Evolutionary conservation across 2,113 vertebrate species (phyloP).

Genomic region (Delphinapterus leucas): DNA sequence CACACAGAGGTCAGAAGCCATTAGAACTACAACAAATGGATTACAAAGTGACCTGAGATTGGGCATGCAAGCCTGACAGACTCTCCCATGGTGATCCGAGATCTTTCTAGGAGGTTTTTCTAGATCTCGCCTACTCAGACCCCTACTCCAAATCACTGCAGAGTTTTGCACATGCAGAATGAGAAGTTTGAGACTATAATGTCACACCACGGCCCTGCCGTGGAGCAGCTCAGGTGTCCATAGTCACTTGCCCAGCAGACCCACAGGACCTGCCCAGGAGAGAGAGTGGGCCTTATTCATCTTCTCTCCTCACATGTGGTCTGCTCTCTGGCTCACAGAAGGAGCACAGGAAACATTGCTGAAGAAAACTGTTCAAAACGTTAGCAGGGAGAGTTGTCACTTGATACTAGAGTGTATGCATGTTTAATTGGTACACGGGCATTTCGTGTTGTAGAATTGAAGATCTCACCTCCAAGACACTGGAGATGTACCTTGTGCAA

Average conservation of each 20-base stretch:
- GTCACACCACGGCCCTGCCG: not conserved
- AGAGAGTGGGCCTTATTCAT: not conserved
- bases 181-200: not conserved
- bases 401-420: not conserved
- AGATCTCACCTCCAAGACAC: not conserved
- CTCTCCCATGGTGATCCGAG: not conserved
- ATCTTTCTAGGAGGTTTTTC: slow-evolving; percentile 29
- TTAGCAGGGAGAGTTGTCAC: not conserved
- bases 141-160: not conserved
- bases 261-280: not conserved
- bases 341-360: not conserved
- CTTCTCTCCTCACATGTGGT: not conserved
- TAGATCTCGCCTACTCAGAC: not conserved
- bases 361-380: not conserved
- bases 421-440: not conserved
- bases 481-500: not conserved
- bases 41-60: not conserved
- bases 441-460: not conserved
- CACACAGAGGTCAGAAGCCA: not conserved
- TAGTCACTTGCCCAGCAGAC: not conserved
- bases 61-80: not conserved
- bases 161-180: not conserved
- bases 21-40: not conserved
- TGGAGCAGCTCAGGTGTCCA: not conserved
- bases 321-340: not conserved